phyloP scores from a whole-genome alignment of 1,140 invertebrate genomes.

The Choristoneura fumiferana region DNA sequence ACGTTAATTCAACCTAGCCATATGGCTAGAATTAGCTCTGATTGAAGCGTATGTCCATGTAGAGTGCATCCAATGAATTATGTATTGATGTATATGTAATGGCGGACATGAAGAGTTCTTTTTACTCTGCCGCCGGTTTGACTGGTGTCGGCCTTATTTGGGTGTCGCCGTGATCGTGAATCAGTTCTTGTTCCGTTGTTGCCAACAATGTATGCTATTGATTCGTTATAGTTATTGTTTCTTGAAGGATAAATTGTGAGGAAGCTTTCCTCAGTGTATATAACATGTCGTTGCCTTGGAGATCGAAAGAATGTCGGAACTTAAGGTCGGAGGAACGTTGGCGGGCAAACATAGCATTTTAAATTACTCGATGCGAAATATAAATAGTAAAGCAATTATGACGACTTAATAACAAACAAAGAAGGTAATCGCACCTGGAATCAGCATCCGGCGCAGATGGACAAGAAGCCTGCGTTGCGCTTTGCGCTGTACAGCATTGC shows the following conservation, averaged over 20 bases:
- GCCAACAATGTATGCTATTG: constrained; percentile 7
- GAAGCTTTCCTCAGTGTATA: background rate
- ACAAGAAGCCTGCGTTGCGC: background rate
- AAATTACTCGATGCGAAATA: background rate
- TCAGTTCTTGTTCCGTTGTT: constrained; percentile 42
- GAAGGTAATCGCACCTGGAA: constrained; percentile 14
- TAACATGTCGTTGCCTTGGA: background rate
- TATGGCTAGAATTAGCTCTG: constrained; percentile 33
- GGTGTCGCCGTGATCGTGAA: constrained; percentile 31
- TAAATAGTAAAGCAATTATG: background rate
- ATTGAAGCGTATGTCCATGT: constrained; percentile 40
- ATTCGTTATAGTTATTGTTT: constrained; percentile 5
- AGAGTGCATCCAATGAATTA: constrained; percentile 47
- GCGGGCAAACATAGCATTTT: background rate
- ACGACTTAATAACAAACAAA: background rate
- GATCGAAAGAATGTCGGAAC: too few relatives aligned
- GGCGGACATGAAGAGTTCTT: constrained; percentile 35
- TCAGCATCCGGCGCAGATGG: background rate
- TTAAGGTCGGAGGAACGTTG: too few relatives aligned
- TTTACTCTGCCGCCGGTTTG: constrained; percentile 32
- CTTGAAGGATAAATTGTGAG: constrained; percentile 1
- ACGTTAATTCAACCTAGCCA: constrained; percentile 21
- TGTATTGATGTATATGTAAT: constrained; percentile 35
- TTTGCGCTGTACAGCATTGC: background rate
- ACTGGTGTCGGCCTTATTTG: constrained; percentile 41